phyloP scores from a whole-genome alignment of 2,797 vertebrate species.

The Ambastaia sidthimunki region DNA sequence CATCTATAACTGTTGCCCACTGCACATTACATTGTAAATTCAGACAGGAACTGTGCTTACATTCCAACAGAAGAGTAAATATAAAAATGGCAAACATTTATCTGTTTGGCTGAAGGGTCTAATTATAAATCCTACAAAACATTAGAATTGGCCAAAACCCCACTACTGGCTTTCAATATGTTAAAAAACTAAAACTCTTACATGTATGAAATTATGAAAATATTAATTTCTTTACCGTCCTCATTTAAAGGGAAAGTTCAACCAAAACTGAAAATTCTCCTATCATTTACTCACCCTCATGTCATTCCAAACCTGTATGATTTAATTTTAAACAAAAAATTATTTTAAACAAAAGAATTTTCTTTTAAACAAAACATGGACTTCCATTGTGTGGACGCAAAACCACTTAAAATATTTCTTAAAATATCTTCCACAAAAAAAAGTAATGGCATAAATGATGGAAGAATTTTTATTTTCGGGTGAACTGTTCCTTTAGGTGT shows the following conservation, averaged over 20 bases:
- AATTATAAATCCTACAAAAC: constrained; percentile 36
- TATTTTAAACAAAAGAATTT: too few relatives aligned
- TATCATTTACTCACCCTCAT: too few relatives aligned
- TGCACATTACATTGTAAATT: constrained; percentile 19
- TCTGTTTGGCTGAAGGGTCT: constrained; percentile 7
- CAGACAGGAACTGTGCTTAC: neutral
- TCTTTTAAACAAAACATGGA: too few relatives aligned
- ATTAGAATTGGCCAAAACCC: constrained; percentile 16
- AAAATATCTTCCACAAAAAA: neutral
- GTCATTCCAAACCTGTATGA: too few relatives aligned
- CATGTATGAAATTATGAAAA: neutral
- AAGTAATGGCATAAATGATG: neutral
- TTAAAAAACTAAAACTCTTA: neutral
- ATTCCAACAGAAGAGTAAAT: constrained; percentile 9
- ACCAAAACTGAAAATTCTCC: too few relatives aligned
- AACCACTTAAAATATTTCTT: too few relatives aligned
- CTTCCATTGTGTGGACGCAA: too few relatives aligned
- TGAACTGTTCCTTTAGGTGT: neutral
- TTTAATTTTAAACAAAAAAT: too few relatives aligned
- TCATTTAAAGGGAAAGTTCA: neutral
- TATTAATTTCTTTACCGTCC: neutral
- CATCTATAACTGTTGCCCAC: constrained; percentile 24
- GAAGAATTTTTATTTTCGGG: too few relatives aligned
- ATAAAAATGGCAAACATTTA: constrained; percentile 21
- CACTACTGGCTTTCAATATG: constrained; percentile 21